Conservation (phyloP, 2,113 vertebrate species). For the Thermophis baileyi region DNA sequence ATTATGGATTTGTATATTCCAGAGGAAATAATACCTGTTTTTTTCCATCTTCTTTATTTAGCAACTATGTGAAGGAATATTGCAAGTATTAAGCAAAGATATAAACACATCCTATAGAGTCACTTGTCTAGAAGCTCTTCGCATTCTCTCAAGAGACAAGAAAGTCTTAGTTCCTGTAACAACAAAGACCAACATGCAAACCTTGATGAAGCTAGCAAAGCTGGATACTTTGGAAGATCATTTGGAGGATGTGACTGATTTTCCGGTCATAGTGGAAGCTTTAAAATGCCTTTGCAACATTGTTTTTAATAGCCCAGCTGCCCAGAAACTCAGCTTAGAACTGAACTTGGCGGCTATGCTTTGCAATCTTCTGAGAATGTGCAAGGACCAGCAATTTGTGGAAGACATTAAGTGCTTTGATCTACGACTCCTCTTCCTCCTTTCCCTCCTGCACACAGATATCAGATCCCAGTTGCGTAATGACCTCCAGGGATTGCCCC, state of each 20-base stretch:
- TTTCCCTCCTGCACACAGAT: constrained; percentile 88
- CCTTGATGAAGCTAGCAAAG: constrained; percentile 80
- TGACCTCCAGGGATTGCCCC: constrained; percentile 79
- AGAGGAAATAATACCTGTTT: constrained; percentile 31
- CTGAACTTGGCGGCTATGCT: constrained; percentile 84
- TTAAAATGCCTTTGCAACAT: constrained; percentile 98
- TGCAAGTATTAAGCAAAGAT: constrained; percentile 80
- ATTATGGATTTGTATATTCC: constrained; percentile 18
- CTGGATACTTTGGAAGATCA: constrained; percentile 70
- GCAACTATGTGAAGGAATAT: constrained; percentile 86
- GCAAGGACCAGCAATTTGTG: constrained; percentile 66
- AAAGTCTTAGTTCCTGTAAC: constrained; percentile 88
- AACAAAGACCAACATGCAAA: constrained; percentile 86
- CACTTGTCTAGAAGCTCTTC: constrained; percentile 89
- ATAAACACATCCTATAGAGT: constrained; percentile 80
- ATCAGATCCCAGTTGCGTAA: constrained; percentile 78
- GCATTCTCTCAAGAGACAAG: constrained; percentile 95
- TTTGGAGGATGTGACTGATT: constrained; percentile 73
- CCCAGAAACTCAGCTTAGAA: constrained; percentile 90
- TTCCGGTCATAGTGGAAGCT: constrained; percentile 90
- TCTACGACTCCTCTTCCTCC: constrained; percentile 91
- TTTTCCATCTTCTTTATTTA: constrained; percentile 56
- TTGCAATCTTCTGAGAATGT: constrained; percentile 79
- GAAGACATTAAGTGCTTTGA: constrained; percentile 92
- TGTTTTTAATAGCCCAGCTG: constrained; percentile 88